Conservation (phyloP, 2,888 invertebrate species). For the Diabrotica balteata region DNA sequence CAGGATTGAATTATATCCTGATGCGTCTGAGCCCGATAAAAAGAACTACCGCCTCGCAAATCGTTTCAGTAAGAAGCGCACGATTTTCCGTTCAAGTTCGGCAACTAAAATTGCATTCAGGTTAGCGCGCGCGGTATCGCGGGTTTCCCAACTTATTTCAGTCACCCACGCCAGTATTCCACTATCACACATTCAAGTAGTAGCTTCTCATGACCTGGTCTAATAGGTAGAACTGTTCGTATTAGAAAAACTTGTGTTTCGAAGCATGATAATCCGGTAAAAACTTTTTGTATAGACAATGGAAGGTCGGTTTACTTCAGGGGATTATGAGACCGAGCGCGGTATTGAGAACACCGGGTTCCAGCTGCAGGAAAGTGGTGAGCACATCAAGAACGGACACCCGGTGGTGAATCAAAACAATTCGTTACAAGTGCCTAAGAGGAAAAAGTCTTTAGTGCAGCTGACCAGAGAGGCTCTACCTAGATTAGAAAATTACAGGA, state of each 20-base stretch:
- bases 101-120: conserved; percentile 4
- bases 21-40: conserved; percentile 15
- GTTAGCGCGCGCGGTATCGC: background rate
- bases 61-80: conserved; percentile 25
- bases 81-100: background rate
- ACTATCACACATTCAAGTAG: too few relatives aligned
- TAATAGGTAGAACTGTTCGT: background rate
- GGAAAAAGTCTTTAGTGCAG: conserved; percentile 70
- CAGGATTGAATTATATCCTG: conserved; percentile 23
- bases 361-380: conserved; percentile 51
- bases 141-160: background rate
- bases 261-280: conserved; percentile 13
- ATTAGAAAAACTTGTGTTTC: background rate
- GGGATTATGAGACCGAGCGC: conserved; percentile 24
- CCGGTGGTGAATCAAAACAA: conserved; percentile 8
- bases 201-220: too few relatives aligned
- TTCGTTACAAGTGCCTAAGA: conserved; percentile 42
- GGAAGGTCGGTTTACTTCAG: conserved; percentile 45
- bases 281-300: conserved; percentile 32
- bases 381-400: conserved; percentile 22
- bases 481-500: conserved; percentile 82
- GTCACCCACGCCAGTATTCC: too few relatives aligned
- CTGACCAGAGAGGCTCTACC: conserved; percentile 82
- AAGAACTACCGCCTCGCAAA: conserved; percentile 9
- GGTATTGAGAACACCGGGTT: conserved; percentile 52